A percentile compares a stretch with the other conserved stretches of the same genome.
Conservation (phyloP, 1,140 invertebrate genomes). For the Drosophila melanica region DNA sequence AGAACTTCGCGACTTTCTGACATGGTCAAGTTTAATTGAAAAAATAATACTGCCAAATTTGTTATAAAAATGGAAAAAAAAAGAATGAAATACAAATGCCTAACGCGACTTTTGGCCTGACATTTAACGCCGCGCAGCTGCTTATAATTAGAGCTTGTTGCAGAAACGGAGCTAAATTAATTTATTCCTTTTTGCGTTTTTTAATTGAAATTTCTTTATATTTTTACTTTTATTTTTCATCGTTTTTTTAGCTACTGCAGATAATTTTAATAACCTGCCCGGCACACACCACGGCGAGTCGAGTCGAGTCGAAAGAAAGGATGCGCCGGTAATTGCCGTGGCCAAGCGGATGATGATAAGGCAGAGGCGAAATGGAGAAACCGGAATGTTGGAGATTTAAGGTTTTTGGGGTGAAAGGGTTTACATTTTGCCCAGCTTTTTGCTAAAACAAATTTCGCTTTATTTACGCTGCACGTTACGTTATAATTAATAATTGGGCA, state of each 20-base stretch:
- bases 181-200: conserved; percentile 76
- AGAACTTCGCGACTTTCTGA: conserved; percentile 52
- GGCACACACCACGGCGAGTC: conserved; percentile 5
- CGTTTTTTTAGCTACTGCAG: conserved; percentile 37
- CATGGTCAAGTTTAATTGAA: conserved; percentile 82
- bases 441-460: conserved; percentile 80
- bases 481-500: conserved; percentile 72
- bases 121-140: conserved; percentile 75
- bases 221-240: conserved; percentile 22
- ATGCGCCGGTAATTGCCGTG: conserved; percentile 76
- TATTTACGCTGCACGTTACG: conserved; percentile 77
- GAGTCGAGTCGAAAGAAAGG: no score
- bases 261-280: conserved; percentile 72
- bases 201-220: conserved; percentile 71
- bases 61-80: conserved; percentile 49
- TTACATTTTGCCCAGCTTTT: conserved; percentile 63
- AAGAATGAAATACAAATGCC: conserved; percentile 24
- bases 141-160: conserved; percentile 74
- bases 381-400: not conserved
- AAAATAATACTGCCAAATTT: conserved; percentile 71
- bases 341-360: conserved; percentile 62
- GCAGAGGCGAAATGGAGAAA: conserved; percentile 21
- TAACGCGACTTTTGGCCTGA: conserved; percentile 43
- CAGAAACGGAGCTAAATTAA: conserved; percentile 58
- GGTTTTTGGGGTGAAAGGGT: conserved; percentile 50